Percentiles rank a stretch among this genome's conserved stretches.
Conservation (phyloP, 2,113 vertebrate species). For the Oryzias javanicus region DNA sequence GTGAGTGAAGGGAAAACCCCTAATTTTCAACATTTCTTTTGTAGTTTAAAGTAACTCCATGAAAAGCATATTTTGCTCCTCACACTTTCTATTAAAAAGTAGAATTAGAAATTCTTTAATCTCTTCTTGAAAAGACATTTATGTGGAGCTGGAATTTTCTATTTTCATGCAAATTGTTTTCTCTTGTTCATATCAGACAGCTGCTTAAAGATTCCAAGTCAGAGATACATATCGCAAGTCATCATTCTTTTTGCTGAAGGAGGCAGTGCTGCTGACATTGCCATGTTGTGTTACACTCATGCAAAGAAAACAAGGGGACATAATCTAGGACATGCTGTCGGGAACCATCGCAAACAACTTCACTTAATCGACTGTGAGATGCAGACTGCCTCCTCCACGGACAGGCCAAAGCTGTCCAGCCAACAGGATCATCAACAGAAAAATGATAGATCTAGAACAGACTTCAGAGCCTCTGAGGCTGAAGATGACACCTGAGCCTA, state of each 20-base stretch:
- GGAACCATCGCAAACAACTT: slow-evolving; percentile 65
- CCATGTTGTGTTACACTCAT: slow-evolving; percentile 75
- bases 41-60: slow-evolving; percentile 5
- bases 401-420: slow-evolving; percentile 44
- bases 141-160: slow-evolving; percentile 5
- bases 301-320: slow-evolving; percentile 65
- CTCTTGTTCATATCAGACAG: slow-evolving; percentile 52
- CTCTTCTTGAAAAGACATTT: not conserved
- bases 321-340: slow-evolving; percentile 74
- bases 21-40: not conserved
- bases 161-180: slow-evolving; percentile 47
- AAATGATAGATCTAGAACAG: slow-evolving; percentile 1
- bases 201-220: slow-evolving; percentile 57
- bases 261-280: slow-evolving; percentile 69
- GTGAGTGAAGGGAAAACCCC: slow-evolving; percentile 1
- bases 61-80: slow-evolving; percentile 9
- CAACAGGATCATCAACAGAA: slow-evolving; percentile 28
- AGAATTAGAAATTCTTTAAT: not conserved
- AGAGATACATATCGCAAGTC: slow-evolving; percentile 68
- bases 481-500: slow-evolving; percentile 1
- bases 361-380: slow-evolving; percentile 66
- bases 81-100: slow-evolving; percentile 17
- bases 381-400: slow-evolving; percentile 49
- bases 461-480: not conserved
- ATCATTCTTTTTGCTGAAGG: slow-evolving; percentile 76